Base-by-base conservation (phyloP, 2,888 invertebrate species). In the Latrodectus elegans region DNA sequence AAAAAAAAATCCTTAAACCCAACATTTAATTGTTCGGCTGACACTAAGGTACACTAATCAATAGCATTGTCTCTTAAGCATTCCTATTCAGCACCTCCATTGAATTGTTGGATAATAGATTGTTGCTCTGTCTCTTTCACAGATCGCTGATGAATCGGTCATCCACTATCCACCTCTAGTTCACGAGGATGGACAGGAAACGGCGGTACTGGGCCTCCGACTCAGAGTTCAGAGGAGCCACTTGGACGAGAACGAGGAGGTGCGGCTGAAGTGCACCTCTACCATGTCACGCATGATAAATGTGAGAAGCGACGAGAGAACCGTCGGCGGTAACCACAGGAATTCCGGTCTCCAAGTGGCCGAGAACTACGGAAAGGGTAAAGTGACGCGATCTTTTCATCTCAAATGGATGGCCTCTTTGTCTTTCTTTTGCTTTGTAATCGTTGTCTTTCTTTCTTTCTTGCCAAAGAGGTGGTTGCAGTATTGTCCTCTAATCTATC, bases 231-330 rank as follows among this genome's bases (percentile, higher is more conserved):
- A 68, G 22, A 49, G 14, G 14, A 64, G 26, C 11, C 78, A 86
- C 49, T 76, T 72, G 49, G 71, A 82, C 67, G 83, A 86, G 17
- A 79, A 89, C 38, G 86, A 72, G 49, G 81, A 86, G 22, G 81
- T 86, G 72, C 80, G 86, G 15, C 72, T 89, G 64, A 89, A 89
- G 64, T 89, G 89, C 77, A 89, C 86, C 22, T 82, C 89, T 26
- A 89, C 86, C n/a, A 52, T 86, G 51, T 82, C 85, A 3, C 67
- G 81, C 22, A 83, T 89, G 38, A 89, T 89, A 53, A 86, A 89
- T 51, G 84, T 83, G 10, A 53, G 86, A 12, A 89, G 86, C 60
- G 83, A 86, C 67, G 89, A 89, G 55, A 74, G 81, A 12, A 89
- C 86, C 1, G 67, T 89, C 4, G 89, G 89, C 14, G 86, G 89